These are phyloP conservation scores for Apotomis capreana DNA, from an alignment of 2,888 invertebrate species.

Conservation along the genomic window DNA sequence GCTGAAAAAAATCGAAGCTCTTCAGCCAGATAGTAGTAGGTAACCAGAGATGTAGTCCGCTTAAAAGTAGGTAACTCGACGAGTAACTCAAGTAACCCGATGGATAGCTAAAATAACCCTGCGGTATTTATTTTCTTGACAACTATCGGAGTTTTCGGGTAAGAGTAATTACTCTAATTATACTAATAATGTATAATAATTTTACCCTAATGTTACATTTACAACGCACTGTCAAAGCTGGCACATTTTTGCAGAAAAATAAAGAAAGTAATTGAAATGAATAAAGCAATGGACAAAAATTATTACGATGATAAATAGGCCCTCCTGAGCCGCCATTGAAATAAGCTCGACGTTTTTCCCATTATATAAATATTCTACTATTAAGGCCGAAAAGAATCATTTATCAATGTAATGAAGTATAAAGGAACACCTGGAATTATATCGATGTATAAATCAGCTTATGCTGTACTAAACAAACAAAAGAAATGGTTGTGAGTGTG, in stretches of 20 bases:
- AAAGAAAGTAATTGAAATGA: conserved; percentile 7
- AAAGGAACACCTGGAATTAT: conserved; percentile 4
- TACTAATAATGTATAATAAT: no score
- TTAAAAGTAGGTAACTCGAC: no score
- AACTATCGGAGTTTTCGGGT: no score
- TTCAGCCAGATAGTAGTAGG: no score
- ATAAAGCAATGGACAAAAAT: conserved; percentile 10
- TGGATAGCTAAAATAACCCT: no score
- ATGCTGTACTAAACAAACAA: background rate
- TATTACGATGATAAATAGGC: conserved; percentile 26
- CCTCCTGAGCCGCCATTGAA: conserved; percentile 17
- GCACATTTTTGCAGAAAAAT: background rate
- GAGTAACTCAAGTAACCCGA: no score
- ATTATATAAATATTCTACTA: conserved; percentile 17
- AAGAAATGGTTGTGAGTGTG: background rate
- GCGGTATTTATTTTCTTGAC: no score
- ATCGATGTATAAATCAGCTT: conserved; percentile 6
- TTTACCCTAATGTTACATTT: no score
- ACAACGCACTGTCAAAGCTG: background rate
- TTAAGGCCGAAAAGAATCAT: conserved; percentile 15
- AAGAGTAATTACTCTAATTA: no score
- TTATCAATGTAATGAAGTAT: conserved; percentile 25
- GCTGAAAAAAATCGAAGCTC: no score
- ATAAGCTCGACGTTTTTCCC: conserved; percentile 7
- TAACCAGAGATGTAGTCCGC: no score